phyloP scores from a whole-genome alignment of 1,140 invertebrate genomes.

The Camponotus pennsylvanicus region DNA sequence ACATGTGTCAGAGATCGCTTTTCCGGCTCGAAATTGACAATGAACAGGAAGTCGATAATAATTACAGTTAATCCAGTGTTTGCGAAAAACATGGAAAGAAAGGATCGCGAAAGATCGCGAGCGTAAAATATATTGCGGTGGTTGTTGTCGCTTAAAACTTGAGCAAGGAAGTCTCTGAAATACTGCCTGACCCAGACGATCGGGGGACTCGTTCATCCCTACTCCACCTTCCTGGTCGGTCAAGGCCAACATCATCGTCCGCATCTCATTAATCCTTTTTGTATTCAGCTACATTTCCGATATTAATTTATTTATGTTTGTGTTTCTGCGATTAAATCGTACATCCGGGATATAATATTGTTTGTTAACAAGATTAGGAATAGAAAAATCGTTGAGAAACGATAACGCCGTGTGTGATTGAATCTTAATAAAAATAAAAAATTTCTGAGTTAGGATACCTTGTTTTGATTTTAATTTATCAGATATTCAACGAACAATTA shows the following conservation, averaged over 20 bases:
- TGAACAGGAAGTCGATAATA: not conserved
- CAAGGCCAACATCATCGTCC: conserved; percentile 80
- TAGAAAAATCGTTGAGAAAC: not conserved
- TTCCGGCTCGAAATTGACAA: not conserved
- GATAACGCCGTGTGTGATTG: not conserved
- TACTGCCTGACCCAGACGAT: conserved; percentile 76
- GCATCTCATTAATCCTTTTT: conserved; percentile 77
- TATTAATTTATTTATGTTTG: not conserved
- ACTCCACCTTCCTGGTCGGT: conserved; percentile 78
- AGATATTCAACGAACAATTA: not conserved
- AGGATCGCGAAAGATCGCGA: not conserved
- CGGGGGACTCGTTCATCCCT: conserved; percentile 75
- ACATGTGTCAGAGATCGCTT: not conserved
- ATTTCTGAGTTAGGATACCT: not conserved
- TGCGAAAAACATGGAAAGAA: not conserved
- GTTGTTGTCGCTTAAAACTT: conserved; percentile 71
- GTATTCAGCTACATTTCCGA: conserved; percentile 45
- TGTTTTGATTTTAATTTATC: not conserved
- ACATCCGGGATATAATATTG: not conserved
- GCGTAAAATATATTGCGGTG: conserved; percentile 61
- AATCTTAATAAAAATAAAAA: not conserved
- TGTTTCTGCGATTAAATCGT: not conserved
- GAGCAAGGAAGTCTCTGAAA: conserved; percentile 71
- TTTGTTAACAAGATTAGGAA: not conserved
- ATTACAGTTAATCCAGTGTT: not conserved